Evolutionary conservation across 1,140 invertebrate genomes (phyloP).

Genomic region (Asobara japonica): DNA sequence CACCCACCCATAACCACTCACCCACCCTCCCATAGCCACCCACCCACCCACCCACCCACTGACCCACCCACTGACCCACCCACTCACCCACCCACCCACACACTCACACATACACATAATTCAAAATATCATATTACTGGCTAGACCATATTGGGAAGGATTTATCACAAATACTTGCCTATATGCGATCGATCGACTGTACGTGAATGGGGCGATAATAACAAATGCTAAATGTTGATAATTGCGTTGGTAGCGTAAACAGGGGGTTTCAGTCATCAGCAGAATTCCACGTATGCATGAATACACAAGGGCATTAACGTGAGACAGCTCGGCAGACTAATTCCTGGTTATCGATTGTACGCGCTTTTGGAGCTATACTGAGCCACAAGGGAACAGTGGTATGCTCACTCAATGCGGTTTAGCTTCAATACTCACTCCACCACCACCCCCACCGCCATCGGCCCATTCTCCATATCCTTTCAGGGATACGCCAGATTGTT

Average conservation of each 20-base stretch:
- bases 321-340: slow-evolving; percentile 56
- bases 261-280: slow-evolving; percentile 30
- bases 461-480: slow-evolving; percentile 13
- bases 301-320: slow-evolving; percentile 37
- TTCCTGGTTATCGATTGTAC: slow-evolving; percentile 56
- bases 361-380: slow-evolving; percentile 25
- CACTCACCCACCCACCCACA: no score
- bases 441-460: not conserved
- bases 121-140: no score
- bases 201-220: not conserved
- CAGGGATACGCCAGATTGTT: slow-evolving; percentile 33
- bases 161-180: not conserved
- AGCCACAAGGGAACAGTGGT: slow-evolving; percentile 33
- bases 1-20: no score
- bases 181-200: not conserved
- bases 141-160: no score
- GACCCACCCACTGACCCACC: no score
- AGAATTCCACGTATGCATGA: slow-evolving; percentile 36
- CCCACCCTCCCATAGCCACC: no score
- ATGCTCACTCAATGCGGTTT: slow-evolving; percentile 31
- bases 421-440: slow-evolving; percentile 18
- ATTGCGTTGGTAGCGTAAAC: slow-evolving; percentile 13
- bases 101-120: no score
- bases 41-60: no score
- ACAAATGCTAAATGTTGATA: not conserved